phyloP scores from a whole-genome alignment of 2,888 invertebrate genomes.

The Ischnus inquisitorius region DNA sequence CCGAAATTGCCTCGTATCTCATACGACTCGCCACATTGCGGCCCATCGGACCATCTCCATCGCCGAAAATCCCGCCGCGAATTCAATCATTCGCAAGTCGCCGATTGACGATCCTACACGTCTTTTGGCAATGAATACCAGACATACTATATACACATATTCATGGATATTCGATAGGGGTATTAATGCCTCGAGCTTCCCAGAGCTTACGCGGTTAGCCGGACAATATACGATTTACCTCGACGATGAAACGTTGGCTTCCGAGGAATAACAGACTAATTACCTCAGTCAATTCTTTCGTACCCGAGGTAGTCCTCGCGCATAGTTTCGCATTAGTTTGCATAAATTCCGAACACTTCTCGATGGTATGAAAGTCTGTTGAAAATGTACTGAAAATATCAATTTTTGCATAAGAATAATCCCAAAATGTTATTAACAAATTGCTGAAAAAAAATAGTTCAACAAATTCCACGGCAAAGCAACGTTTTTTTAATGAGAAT shows the following conservation, averaged over 20 bases:
- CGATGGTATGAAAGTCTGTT: too few species aligned
- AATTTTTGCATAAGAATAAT: too few species aligned
- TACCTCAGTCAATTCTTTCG: too few species aligned
- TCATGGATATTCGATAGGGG: conserved; percentile 7
- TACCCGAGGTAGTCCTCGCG: too few species aligned
- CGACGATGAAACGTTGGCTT: conserved; percentile 19
- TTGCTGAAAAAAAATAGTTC: too few species aligned
- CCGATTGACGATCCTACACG: conserved; percentile 1
- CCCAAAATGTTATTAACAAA: too few species aligned
- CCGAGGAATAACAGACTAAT: too few species aligned
- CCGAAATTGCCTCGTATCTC: background rate
- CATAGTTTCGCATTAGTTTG: too few species aligned
- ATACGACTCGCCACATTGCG: conserved; percentile 12
- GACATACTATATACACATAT: background rate
- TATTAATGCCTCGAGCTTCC: conserved; percentile 23
- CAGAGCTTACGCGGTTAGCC: background rate
- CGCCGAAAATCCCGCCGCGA: conserved; percentile 10
- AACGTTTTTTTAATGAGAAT: too few species aligned
- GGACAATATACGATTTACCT: conserved; percentile 66
- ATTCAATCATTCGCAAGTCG: conserved; percentile 24
- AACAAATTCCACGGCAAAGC: too few species aligned
- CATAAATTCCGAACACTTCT: too few species aligned
- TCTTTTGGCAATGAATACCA: conserved; percentile 27
- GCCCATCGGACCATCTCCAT: conserved; percentile 28
- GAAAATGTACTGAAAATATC: too few species aligned